Percentiles rank a stretch among this genome's conserved stretches.
These are phyloP conservation scores for Drusus annulatus DNA, from an alignment of 1,140 invertebrate genomes.

Conservation along the genomic window DNA sequence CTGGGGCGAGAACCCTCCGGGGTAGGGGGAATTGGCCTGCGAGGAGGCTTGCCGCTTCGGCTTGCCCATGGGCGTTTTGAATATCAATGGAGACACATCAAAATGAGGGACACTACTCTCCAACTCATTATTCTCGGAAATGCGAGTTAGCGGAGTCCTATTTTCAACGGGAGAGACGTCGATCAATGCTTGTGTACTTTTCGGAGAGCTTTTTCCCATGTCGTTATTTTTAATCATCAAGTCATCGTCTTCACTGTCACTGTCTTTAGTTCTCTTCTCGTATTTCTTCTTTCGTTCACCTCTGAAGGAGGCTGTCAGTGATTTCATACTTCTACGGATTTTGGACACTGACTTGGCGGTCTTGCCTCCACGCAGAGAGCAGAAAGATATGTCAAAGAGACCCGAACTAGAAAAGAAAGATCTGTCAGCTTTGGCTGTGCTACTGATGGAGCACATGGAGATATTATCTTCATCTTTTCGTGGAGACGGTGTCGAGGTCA, in stretches of 20 bases:
- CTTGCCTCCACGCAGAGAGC: slow-evolving; percentile 67
- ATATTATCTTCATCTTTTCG: slow-evolving; percentile 68
- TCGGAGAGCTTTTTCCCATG: not conserved
- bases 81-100: slow-evolving; percentile 63
- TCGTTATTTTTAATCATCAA: slow-evolving; percentile 7
- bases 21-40: slow-evolving; percentile 59
- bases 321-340: slow-evolving; percentile 68
- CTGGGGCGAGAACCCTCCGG: slow-evolving; percentile 58
- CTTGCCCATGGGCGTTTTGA: slow-evolving; percentile 56
- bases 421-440: slow-evolving; percentile 60
- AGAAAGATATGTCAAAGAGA: slow-evolving; percentile 71
- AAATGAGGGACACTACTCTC: slow-evolving; percentile 61
- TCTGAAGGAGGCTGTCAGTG: slow-evolving; percentile 69
- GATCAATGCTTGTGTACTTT: not conserved
- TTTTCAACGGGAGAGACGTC: slow-evolving; percentile 68
- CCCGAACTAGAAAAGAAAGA: slow-evolving; percentile 64
- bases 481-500: slow-evolving; percentile 68
- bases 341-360: slow-evolving; percentile 69
- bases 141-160: slow-evolving; percentile 53
- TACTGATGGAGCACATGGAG: slow-evolving; percentile 69
- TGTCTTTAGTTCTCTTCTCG: slow-evolving; percentile 63
- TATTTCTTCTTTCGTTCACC: slow-evolving; percentile 72
- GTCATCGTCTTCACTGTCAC: slow-evolving; percentile 37
- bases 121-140: slow-evolving; percentile 62
- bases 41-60: slow-evolving; percentile 18